Base-by-base conservation (phyloP, 2,888 invertebrate species). In the Volucella inanis region DNA sequence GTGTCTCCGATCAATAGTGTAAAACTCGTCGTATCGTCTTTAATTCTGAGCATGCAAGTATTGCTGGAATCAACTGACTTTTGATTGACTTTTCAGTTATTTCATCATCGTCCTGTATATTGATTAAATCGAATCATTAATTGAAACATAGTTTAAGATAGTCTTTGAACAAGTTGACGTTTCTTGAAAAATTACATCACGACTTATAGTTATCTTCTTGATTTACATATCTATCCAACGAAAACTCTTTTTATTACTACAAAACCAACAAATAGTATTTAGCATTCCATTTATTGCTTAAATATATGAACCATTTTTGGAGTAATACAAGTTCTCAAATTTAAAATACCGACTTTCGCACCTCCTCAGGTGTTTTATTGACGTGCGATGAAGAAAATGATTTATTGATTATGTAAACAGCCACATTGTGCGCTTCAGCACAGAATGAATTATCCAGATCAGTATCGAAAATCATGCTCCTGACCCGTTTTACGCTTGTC, bases 251-350 rank as follows among this genome's bases (percentile, higher is more conserved):
- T 22, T 22, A 22, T 22, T 3, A 22, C 22, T 22, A 3, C 3
- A 1, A 22, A 4, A 22, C 1, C 22, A 22, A 22, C 22, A 22
- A 22, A 22, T 22, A 22, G 22, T 3, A 22, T 3, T 4, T 22
- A 22, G 22, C 22, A 22, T 3, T 22, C 22, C 22, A 22, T 22
- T 22, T 22, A 4, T 22, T 22, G 22, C 22, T 22, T 4, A 22
- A 3, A 4, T 22, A 22, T 22, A 22, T 22, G 22, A n/a, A 45
- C 72, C 71, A 77, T 67, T 45, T 88, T 89, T 80, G 88, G 54
- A 12, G 88, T 87, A 8, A 92, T 92, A 89, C 93, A 92, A 15
- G 89, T 90, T 18, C 18, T 18, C 87, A 18, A 89, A 89, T 81
- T 89, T 90, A 8, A 83, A 81, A 10, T 89, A 88, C 43, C 87